Conservation (phyloP, 2,888 invertebrate genomes). For the Caenorhabditis virilis region DNA sequence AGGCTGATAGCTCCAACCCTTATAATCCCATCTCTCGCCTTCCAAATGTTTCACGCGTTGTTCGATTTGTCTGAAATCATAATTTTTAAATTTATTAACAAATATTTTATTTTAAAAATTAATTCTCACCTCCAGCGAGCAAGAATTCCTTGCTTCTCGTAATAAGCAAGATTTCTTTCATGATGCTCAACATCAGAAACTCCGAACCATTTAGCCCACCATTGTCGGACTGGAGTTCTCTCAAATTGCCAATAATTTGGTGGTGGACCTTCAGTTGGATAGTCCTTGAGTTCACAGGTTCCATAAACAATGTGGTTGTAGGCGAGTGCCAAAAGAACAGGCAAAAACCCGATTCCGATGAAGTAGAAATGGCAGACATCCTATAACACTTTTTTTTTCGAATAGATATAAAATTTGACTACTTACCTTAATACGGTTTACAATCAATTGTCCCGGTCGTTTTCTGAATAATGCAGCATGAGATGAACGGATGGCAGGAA, state of each 20-base stretch:
- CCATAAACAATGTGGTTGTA: constrained; percentile 59
- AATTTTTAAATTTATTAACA: constrained; percentile 1
- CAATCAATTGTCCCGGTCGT: constrained; percentile 62
- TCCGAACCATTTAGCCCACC: constrained; percentile 60
- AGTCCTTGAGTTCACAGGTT: constrained; percentile 59
- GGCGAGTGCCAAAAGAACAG: constrained; percentile 49
- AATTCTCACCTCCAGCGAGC: constrained; percentile 57
- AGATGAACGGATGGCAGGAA: constrained; percentile 47
- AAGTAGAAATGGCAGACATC: constrained; percentile 64
- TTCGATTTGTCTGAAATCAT: constrained; percentile 56
- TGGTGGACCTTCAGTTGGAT: constrained; percentile 59
- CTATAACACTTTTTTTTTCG: constrained; percentile 16
- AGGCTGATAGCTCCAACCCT: constrained; percentile 64
- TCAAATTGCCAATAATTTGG: constrained; percentile 67
- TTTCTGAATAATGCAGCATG: constrained; percentile 63
- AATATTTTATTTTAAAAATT: neutral
- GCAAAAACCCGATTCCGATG: constrained; percentile 62
- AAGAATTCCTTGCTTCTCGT: constrained; percentile 59
- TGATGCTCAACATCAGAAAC: constrained; percentile 51
- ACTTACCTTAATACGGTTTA: constrained; percentile 61
- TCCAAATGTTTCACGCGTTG: constrained; percentile 65
- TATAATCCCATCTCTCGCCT: constrained; percentile 66
- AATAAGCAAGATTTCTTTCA: constrained; percentile 62
- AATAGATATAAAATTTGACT: too few relatives aligned
- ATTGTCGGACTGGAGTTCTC: constrained; percentile 62